phyloP scores from a whole-genome alignment of 2,113 vertebrate genomes.

The Sus scrofa region T2T-Sscrofa CM000816.6:55607501-55608000 shows the following conservation, averaged over 20 bases:
- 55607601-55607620: too few relatives aligned
- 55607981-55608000: not conserved
- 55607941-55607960: not conserved
- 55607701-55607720: constrained; percentile 22
- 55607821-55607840: not conserved
- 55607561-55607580: too few relatives aligned
- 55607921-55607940: not conserved
- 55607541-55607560: too few relatives aligned
- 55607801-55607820: not conserved
- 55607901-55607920: not conserved
- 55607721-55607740: constrained; percentile 37
- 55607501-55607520: too few relatives aligned
- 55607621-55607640: too few relatives aligned
- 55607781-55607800: not conserved
- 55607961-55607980: not conserved
- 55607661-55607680: not conserved
- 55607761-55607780: not conserved
- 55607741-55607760: not conserved
- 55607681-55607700: not conserved
- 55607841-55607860: not conserved
- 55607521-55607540: too few relatives aligned
- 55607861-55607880: not conserved
- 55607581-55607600: too few relatives aligned
- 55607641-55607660: too few relatives aligned
- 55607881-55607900: too few relatives aligned